These are phyloP conservation scores for Holothuria glaberrima DNA, from an alignment of 35 echinoderm and acorn worm genomes.

Conservation along the genomic window DNA sequence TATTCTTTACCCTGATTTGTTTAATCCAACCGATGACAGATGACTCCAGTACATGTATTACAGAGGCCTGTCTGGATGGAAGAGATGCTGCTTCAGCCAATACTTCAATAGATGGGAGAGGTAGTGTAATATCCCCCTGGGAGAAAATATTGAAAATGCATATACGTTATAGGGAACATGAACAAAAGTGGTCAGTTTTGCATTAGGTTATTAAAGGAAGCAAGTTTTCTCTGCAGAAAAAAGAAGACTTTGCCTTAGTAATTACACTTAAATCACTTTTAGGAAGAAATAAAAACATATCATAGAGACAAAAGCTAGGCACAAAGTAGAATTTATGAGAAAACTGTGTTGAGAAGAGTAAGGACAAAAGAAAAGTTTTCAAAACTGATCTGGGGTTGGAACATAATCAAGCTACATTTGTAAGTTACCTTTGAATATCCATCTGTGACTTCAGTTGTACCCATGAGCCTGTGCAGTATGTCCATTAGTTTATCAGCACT, in stretches of 20 bases:
- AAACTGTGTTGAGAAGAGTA: too few species aligned
- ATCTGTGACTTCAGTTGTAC: slow-evolving; percentile 89
- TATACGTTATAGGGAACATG: too few species aligned
- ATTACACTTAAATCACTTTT: too few species aligned
- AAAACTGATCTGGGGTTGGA: background rate
- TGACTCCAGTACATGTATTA: slow-evolving; percentile 97
- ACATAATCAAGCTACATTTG: background rate
- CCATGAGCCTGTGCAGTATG: slow-evolving; percentile 92
- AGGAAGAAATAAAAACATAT: too few species aligned
- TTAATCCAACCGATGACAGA: slow-evolving; percentile 99
- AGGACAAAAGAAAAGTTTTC: too few species aligned
- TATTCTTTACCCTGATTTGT: slow-evolving; percentile 79
- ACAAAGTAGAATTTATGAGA: too few species aligned
- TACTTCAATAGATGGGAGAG: slow-evolving; percentile 97
- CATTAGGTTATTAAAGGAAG: too few species aligned
- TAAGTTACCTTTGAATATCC: slow-evolving; percentile 86
- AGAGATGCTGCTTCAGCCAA: slow-evolving; percentile 85
- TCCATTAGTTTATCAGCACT: slow-evolving; percentile 97
- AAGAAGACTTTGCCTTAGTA: too few species aligned
- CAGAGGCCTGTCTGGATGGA: slow-evolving; percentile 79
- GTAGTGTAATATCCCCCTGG: slow-evolving; percentile 92
- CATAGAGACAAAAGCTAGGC: too few species aligned
- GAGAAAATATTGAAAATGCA: background rate
- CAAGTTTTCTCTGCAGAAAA: too few species aligned
- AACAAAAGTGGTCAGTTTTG: too few species aligned